phyloP scores from a whole-genome alignment of 2,113 vertebrate species.

The Nycticorax nycticorax region DNA sequence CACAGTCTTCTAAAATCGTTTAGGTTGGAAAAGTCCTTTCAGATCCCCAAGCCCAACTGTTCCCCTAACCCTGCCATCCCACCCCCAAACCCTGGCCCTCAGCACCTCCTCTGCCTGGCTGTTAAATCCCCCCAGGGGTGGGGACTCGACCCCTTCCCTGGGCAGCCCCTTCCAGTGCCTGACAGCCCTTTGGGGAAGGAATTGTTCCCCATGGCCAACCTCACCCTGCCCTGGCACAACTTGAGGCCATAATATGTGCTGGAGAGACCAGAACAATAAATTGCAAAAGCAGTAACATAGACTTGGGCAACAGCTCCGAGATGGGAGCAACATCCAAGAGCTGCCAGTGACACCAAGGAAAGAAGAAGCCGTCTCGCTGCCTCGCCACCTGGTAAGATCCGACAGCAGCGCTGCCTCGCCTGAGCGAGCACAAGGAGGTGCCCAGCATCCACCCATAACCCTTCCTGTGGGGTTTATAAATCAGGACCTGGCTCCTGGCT shows the following conservation, averaged over 20 bases:
- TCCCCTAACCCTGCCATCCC: no score
- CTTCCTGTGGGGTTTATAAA: neutral
- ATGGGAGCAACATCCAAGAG: neutral
- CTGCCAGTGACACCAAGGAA: neutral
- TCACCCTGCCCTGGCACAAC: no score
- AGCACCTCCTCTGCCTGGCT: no score
- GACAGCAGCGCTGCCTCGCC: neutral
- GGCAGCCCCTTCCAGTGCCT: no score
- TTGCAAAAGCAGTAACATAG: neutral
- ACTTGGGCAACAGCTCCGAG: neutral
- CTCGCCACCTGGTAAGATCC: neutral
- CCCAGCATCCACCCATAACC: neutral
- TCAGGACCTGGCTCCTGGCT: neutral
- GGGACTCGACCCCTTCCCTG: no score
- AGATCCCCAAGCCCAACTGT: no score
- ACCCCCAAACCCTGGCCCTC: no score
- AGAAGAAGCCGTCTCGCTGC: fast-evolving
- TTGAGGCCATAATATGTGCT: no score
- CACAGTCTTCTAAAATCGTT: neutral
- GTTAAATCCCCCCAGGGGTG: no score
- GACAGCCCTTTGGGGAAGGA: no score
- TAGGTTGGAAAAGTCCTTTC: no score
- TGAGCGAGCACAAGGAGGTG: fast-evolving
- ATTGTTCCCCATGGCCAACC: no score
- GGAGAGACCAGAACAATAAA: neutral